Evolutionary conservation across 2,797 vertebrate species (phyloP).

Genomic region (Xerus rutilus): DNA sequence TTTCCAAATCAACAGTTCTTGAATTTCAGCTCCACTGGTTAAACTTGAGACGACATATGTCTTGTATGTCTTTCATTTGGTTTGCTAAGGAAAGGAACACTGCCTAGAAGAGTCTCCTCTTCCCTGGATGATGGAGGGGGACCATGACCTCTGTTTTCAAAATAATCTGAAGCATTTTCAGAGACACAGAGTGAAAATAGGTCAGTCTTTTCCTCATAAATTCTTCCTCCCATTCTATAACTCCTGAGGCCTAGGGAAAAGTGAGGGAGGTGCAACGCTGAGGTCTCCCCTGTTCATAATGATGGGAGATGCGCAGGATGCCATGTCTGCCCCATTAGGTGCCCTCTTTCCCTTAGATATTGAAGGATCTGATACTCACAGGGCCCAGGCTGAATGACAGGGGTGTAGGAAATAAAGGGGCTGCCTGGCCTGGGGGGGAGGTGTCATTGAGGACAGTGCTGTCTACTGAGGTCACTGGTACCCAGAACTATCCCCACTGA

Average conservation of each 20-base stretch:
- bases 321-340: not conserved
- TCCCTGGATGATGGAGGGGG: not conserved
- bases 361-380: not conserved
- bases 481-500: not conserved
- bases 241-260: not conserved
- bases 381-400: not conserved
- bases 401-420: fast-evolving
- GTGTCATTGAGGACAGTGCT: not conserved
- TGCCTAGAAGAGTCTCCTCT: not conserved
- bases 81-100: not conserved
- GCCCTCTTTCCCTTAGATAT: not conserved
- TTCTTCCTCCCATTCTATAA: not conserved
- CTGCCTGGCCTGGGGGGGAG: not conserved
- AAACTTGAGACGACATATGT: not conserved
- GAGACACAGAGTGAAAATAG: not conserved
- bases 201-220: not conserved
- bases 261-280: not conserved
- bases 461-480: not conserved
- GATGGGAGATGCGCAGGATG: not conserved
- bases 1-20: not conserved
- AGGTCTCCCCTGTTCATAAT: no score
- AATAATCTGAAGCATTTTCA: not conserved
- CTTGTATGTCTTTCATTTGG: not conserved
- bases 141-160: not conserved
- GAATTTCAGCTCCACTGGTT: not conserved